A percentile compares a stretch with the other conserved stretches of the same genome.
Conservation (phyloP, 1,140 invertebrate genomes). For the Heliconius hewitsoni region DNA sequence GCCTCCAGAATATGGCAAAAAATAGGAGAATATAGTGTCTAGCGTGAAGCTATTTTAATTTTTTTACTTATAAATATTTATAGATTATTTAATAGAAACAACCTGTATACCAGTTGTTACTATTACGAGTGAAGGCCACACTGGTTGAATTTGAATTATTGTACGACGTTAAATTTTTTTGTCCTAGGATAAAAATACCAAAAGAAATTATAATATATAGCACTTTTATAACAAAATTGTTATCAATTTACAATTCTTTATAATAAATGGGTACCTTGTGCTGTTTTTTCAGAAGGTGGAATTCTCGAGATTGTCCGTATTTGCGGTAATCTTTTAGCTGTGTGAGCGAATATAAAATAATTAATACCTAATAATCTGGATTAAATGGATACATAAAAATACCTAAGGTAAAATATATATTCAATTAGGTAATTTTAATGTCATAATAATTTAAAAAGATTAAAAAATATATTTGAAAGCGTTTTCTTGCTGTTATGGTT, state of each 20-base stretch:
- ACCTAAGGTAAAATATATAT: no score
- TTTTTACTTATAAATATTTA: neutral
- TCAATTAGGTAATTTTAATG: no score
- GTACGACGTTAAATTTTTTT: slow-evolving; percentile 20
- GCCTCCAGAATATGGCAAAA: no score
- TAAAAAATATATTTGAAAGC: no score
- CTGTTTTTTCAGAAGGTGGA: neutral
- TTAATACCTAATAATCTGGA: neutral
- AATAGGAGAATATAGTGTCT: no score
- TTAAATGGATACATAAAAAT: no score
- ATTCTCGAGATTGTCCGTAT: neutral
- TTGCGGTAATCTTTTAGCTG: neutral
- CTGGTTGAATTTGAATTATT: slow-evolving; percentile 17
- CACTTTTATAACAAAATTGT: no score
- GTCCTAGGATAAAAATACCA: neutral
- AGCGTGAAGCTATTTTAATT: no score
- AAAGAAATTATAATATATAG: neutral
- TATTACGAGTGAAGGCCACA: slow-evolving; percentile 9
- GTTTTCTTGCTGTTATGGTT: no score
- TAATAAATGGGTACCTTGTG: neutral
- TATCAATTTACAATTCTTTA: neutral
- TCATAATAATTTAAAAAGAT: no score
- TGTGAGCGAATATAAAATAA: neutral
- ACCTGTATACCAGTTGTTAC: slow-evolving; percentile 30
- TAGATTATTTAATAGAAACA: neutral